Conservation (phyloP, 2,113 vertebrate species). For the Coturnix japonica region DNA sequence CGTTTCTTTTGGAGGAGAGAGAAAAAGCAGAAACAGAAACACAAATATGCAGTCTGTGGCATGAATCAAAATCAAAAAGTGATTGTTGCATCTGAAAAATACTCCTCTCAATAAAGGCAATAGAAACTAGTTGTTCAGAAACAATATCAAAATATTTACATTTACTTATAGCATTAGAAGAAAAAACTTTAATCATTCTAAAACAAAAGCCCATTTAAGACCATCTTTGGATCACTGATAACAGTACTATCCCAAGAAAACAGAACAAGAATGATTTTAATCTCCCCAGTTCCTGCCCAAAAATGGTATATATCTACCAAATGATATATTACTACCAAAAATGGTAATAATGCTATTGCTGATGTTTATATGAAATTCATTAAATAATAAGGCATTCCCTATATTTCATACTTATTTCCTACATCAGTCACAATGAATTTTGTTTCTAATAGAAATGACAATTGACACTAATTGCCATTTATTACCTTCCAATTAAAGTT, state of each 20-base stretch:
- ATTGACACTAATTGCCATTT: neutral
- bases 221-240: neutral
- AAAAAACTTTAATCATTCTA: neutral
- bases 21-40: neutral
- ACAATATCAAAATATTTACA: neutral
- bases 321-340: neutral
- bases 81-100: neutral
- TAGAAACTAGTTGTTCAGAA: neutral
- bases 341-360: neutral
- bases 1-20: neutral
- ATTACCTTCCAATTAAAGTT: neutral
- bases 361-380: neutral
- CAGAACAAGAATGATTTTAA: conserved; percentile 5
- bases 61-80: neutral
- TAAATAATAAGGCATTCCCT: neutral
- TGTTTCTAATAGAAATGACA: neutral
- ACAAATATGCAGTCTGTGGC: neutral
- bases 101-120: neutral
- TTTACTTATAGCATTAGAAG: neutral
- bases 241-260: neutral
- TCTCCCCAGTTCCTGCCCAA: neutral
- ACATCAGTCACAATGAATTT: neutral
- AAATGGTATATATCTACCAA: neutral
- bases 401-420: neutral
- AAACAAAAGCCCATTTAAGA: neutral